Conservation (phyloP, 2,797 vertebrate species). For the Monodelphis domestica region DNA sequence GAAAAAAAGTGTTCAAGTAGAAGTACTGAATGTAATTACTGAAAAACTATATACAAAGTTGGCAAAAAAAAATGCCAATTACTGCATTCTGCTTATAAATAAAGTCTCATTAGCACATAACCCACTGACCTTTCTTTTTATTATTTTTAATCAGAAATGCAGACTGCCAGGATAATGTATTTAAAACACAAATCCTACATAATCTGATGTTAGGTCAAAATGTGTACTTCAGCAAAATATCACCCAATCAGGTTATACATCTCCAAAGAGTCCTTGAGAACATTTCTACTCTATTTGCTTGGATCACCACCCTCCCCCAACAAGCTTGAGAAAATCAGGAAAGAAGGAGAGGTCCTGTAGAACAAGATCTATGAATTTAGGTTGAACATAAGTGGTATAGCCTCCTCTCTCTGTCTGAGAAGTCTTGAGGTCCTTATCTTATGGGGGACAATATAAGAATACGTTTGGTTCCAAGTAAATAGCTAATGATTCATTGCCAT, state of each 20-base stretch:
- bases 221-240: background rate
- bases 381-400: background rate
- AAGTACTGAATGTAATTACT: background rate
- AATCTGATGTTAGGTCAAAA: background rate
- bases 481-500: background rate
- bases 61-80: background rate
- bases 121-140: background rate
- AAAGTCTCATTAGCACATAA: background rate
- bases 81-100: background rate
- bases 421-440: background rate
- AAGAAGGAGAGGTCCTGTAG: background rate
- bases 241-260: background rate
- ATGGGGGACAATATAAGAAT: background rate
- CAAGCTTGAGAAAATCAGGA: background rate
- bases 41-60: background rate
- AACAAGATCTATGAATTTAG: background rate
- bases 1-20: background rate
- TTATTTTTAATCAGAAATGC: background rate
- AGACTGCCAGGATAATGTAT: background rate
- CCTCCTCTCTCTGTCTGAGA: rapidly evolving
- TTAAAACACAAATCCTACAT: background rate
- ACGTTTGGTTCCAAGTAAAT: background rate
- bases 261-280: background rate
- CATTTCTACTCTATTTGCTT: background rate
- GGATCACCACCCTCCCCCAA: background rate